Conservation (phyloP, 2,797 vertebrate genomes). For the Gadopsis marmoratus region DNA sequence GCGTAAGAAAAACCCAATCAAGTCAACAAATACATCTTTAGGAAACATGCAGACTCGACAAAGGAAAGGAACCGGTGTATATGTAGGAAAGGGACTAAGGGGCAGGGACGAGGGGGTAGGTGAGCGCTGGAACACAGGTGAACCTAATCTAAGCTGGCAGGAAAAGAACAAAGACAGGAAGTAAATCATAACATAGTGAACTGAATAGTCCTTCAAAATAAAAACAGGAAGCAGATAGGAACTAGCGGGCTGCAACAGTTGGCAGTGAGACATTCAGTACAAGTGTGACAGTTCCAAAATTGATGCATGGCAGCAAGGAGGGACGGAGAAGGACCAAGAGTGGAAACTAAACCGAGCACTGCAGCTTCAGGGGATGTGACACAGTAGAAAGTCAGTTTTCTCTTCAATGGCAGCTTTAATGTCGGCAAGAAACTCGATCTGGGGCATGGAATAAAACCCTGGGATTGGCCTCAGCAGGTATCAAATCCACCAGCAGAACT, state of each 20-base stretch:
- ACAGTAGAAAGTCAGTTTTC: conserved; percentile 38
- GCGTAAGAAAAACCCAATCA: neutral
- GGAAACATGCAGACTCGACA: no score
- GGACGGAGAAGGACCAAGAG: neutral
- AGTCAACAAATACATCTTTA: neutral
- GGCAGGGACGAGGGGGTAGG: no score
- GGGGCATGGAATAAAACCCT: conserved; percentile 50
- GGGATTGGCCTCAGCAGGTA: conserved; percentile 54
- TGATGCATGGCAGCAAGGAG: neutral
- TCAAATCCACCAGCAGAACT: conserved; percentile 37
- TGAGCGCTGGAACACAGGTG: no score
- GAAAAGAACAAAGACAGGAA: no score
- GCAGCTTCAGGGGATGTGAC: conserved; percentile 21
- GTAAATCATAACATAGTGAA: no score
- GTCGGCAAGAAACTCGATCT: conserved; percentile 55
- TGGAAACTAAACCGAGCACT: conserved; percentile 25
- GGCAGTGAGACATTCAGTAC: neutral
- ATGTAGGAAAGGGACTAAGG: no score
- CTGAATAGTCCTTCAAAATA: no score
- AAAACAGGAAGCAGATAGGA: no score
- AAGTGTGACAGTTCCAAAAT: neutral
- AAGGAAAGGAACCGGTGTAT: no score
- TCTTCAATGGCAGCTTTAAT: conserved; percentile 47
- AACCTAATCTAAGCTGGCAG: no score
- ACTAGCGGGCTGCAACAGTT: no score